Evolutionary conservation across 92 coral and sea anemone species (phyloP), one percentile per base, ranked within the genome.

Genomic region (Nematostella vectensis): DNA sequence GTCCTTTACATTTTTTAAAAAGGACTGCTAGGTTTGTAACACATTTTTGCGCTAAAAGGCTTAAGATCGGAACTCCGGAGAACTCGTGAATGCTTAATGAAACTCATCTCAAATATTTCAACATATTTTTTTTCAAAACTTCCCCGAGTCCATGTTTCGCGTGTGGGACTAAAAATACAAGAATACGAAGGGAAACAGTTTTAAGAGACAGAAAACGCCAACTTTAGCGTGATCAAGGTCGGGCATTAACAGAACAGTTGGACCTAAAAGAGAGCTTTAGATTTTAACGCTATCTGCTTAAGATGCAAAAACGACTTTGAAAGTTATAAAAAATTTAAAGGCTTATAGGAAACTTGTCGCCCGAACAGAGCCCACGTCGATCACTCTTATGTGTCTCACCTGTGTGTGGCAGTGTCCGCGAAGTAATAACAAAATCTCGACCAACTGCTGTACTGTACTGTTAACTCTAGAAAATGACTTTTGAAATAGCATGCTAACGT

Each of bases 251-350:
- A 49, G 3, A 59, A 31, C 68, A 54, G 68, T 29, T 56, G 73
- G 65, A 72, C 68, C 68, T 58, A 68, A 52, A 57, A 67, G 61
- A 73, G 48, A 64, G 55, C 50, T 57, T 30, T 43, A 74, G 68
- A 29, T 58, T 75, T 63, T 45, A 48, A 54, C 25, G 42, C 54
- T 58, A 70, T 54, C 77, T 83, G 78, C 75, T 85, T 81, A 85
- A 81, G 63, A 85, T 85, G 95, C 95, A 85, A 80, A 85, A 85
- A 80, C 85, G 82, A 74, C 69, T 67, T 73, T 85, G 88, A 70
- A 80, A 77, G 83, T 85, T 85, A 85, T 85, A 80, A 85, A 85
- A 85, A 85, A 85, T 85, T 84, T 80, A 85, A 57, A 81, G 66
- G 77, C 11, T 81, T 81, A 47, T 61, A 58, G 79, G 81, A 69